These are phyloP conservation scores for Rhingia campestris DNA, from an alignment of 2,888 invertebrate species.

Conservation along the genomic window DNA sequence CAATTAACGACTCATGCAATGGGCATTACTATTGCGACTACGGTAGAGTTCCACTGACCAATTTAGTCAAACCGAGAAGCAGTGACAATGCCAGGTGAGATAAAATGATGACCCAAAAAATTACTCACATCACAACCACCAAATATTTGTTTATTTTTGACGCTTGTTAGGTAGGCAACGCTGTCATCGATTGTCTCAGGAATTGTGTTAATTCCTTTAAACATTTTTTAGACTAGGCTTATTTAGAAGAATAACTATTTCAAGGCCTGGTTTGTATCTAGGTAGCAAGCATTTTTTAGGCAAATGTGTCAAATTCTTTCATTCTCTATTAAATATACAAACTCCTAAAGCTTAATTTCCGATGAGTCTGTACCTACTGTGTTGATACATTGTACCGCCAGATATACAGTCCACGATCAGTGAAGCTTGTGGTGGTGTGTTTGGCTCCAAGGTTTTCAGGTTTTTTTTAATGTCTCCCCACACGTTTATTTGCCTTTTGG, in stretches of 20 bases:
- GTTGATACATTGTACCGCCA: background rate
- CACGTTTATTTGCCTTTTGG: constrained; percentile 33
- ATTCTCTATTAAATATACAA: constrained; percentile 3
- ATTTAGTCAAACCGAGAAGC: constrained; percentile 49
- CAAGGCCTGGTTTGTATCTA: constrained; percentile 7
- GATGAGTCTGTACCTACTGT: background rate
- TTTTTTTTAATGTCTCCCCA: constrained; percentile 53
- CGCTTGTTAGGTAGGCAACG: constrained; percentile 17
- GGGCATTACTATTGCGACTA: constrained; percentile 17
- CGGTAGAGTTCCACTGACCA: constrained; percentile 66
- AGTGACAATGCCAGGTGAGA: constrained; percentile 45
- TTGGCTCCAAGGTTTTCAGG: constrained; percentile 62
- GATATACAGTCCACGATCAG: constrained; percentile 3
- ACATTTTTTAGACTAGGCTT: background rate
- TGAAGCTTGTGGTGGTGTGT: constrained; percentile 35
- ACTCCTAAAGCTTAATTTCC: background rate
- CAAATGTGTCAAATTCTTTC: constrained; percentile 30
- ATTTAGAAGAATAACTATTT: background rate
- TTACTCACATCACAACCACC: too few relatives aligned
- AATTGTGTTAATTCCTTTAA: constrained; percentile 35
- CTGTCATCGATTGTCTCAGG: constrained; percentile 9
- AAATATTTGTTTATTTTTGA: background rate
- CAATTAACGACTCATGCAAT: constrained; percentile 56
- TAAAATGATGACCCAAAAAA: constrained; percentile 35
- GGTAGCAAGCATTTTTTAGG: background rate